Percentiles rank a stretch among this genome's conserved stretches.
phyloP scores from a whole-genome alignment of 2,797 vertebrate genomes.

The Zenarchopterus dispar region DNA sequence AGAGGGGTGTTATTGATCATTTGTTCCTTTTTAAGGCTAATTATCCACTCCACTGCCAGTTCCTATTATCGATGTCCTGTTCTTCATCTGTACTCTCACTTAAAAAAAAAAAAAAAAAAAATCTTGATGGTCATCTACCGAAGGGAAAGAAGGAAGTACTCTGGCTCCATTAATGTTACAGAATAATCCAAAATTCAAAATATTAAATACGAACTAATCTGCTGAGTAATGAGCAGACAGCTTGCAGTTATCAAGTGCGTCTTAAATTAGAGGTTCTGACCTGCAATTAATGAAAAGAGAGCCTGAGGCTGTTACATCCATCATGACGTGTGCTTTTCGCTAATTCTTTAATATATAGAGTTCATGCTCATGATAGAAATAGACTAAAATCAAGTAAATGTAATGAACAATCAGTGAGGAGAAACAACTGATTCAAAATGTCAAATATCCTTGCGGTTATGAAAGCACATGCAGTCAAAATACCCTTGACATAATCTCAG shows the following conservation, averaged over 20 bases:
- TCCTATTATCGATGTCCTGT: slow-evolving; percentile 77
- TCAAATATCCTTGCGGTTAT: slow-evolving; percentile 18
- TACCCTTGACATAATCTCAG: slow-evolving; percentile 62
- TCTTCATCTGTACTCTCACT: slow-evolving; percentile 69
- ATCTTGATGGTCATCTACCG: slow-evolving; percentile 56
- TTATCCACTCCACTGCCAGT: slow-evolving; percentile 78
- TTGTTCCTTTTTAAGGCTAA: slow-evolving; percentile 80
- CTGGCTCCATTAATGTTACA: slow-evolving; percentile 10
- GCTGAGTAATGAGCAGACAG: slow-evolving; percentile 37
- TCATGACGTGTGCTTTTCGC: slow-evolving; percentile 27
- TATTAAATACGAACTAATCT: slow-evolving; percentile 26
- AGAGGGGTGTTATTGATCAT: slow-evolving; percentile 73
- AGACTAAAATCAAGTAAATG: slow-evolving; percentile 4
- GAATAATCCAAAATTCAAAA: neutral
- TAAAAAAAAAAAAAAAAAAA: slow-evolving; percentile 51
- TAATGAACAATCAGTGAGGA: slow-evolving; percentile 13
- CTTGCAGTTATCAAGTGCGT: slow-evolving; percentile 44
- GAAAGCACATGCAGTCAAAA: slow-evolving; percentile 55
- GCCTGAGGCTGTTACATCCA: slow-evolving; percentile 45
- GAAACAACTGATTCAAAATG: slow-evolving; percentile 19
- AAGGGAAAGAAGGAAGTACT: slow-evolving; percentile 16
- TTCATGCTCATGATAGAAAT: slow-evolving; percentile 16
- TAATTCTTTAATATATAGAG: slow-evolving; percentile 40
- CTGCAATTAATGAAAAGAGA: slow-evolving; percentile 62
- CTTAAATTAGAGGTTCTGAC: slow-evolving; percentile 65